Conservation (phyloP, 2,797 vertebrate genomes). For the Falco concolor region DNA sequence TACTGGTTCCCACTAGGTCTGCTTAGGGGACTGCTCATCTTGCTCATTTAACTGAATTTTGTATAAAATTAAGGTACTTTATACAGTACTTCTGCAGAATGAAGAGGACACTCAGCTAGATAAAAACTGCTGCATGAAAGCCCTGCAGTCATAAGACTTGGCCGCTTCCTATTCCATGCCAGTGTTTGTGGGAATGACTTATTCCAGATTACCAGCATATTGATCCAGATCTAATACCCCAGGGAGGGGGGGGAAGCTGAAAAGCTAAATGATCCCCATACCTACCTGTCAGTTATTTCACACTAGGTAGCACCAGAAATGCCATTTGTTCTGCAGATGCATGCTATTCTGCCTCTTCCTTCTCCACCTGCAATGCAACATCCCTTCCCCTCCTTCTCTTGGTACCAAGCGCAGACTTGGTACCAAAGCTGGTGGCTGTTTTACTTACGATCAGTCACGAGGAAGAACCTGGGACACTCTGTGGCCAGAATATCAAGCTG, state of each 20-base stretch:
- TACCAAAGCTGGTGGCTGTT: neutral
- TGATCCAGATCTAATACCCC: neutral
- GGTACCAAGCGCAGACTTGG: neutral
- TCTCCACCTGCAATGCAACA: neutral
- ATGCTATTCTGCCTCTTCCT: neutral
- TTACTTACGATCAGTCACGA: neutral
- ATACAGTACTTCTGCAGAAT: neutral
- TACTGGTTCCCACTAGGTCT: neutral
- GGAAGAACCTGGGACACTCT: conserved; percentile 27
- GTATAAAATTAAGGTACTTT: neutral
- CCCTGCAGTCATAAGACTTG: neutral
- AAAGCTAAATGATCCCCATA: neutral
- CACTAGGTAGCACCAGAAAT: neutral
- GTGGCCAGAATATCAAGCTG: conserved; percentile 56
- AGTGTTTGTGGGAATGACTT: neutral
- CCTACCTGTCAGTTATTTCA: neutral
- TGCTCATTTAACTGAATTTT: neutral
- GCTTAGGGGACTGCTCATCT: neutral
- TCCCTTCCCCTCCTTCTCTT: neutral
- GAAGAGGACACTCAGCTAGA: neutral
- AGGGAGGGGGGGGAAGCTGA: neutral
- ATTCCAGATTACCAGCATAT: neutral
- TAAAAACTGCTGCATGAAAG: neutral
- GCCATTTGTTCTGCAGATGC: neutral
- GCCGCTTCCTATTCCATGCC: neutral